phyloP scores from a whole-genome alignment of 2,797 vertebrate species.

The Streptopelia turtur region DNA sequence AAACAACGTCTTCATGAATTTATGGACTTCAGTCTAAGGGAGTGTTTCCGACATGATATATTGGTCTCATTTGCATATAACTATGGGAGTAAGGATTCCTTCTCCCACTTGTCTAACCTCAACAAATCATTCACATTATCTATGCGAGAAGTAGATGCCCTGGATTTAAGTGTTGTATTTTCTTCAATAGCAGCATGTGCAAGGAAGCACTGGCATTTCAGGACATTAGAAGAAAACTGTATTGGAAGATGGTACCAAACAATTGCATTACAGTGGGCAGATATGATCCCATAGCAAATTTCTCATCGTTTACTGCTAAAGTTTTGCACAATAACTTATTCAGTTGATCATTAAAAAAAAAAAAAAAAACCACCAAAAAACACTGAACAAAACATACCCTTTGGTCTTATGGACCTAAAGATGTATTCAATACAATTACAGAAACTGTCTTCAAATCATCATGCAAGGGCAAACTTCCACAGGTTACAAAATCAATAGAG shows the following conservation, averaged over 20 bases:
- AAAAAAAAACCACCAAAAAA: no score
- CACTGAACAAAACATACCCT: neutral
- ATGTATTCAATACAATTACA: neutral
- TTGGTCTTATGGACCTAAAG: neutral
- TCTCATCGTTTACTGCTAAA: neutral
- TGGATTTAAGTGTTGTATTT: neutral
- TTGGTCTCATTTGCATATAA: neutral
- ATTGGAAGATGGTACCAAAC: fast-evolving
- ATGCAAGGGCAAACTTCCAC: neutral
- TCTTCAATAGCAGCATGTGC: neutral
- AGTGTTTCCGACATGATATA: neutral
- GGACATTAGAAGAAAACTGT: neutral
- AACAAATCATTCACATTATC: neutral
- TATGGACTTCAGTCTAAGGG: neutral
- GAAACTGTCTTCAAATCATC: neutral
- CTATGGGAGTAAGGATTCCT: neutral
- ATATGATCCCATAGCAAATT: neutral
- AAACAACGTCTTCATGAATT: neutral
- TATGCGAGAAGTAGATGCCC: neutral
- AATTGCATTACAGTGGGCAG: neutral
- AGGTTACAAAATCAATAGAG: neutral
- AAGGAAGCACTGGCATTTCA: neutral
- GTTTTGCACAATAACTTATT: neutral
- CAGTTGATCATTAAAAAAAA: neutral
- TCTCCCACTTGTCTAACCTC: neutral